These are phyloP conservation scores for Coelogynopora nodosa DNA, from an alignment of 2,888 invertebrate genomes.

Conservation along the genomic window DNA sequence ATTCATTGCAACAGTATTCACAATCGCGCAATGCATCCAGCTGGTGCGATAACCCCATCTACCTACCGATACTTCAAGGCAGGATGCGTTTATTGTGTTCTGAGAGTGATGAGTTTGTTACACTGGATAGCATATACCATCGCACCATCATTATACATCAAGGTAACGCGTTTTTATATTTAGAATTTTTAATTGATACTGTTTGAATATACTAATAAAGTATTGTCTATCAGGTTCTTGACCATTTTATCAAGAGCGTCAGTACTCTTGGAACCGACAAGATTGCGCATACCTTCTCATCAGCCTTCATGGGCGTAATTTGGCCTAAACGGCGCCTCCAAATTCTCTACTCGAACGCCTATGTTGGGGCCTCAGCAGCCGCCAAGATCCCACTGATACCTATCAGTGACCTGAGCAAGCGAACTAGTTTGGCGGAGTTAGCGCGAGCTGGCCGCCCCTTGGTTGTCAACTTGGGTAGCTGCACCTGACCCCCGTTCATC, in stretches of 20 bases:
- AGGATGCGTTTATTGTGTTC: background rate
- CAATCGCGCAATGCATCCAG: too few relatives aligned
- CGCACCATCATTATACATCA: background rate
- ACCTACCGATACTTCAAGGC: background rate
- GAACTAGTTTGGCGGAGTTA: background rate
- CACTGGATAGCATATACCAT: background rate
- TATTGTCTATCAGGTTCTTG: too few relatives aligned
- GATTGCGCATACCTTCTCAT: background rate
- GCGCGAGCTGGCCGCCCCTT: constrained; percentile 50
- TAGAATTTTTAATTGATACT: too few relatives aligned
- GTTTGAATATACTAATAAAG: too few relatives aligned
- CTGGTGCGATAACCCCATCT: background rate
- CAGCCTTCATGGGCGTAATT: background rate
- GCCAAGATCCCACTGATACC: background rate
- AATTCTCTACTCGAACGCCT: background rate
- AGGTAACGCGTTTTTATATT: too few relatives aligned
- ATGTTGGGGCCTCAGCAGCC: background rate
- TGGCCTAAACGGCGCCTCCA: background rate
- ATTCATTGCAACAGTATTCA: too few relatives aligned
- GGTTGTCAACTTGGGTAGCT: constrained; percentile 56
- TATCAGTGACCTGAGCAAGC: background rate
- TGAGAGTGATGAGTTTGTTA: background rate
- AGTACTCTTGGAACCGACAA: background rate
- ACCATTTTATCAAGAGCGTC: too few relatives aligned
- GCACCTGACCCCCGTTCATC: constrained; percentile 57